Conservation (phyloP, 2,888 invertebrate species). For the Stenolophus ochropezus region DNA sequence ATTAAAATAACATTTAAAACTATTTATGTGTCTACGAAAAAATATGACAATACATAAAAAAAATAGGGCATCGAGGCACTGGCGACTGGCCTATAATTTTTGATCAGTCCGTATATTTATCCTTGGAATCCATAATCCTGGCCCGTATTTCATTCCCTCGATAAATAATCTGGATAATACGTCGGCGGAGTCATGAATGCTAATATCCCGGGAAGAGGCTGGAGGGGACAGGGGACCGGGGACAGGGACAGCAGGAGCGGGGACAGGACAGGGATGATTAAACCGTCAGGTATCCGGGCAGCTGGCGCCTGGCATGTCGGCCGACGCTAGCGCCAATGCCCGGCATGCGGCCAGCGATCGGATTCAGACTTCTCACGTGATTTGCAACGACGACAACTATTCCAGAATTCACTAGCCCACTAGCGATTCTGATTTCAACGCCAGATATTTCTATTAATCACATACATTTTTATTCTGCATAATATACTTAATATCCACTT, state of each 20-base stretch:
- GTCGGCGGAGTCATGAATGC: slow-evolving; percentile 17
- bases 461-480: neutral
- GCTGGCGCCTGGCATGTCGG: slow-evolving; percentile 11
- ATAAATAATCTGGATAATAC: slow-evolving; percentile 26
- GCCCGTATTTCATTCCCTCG: slow-evolving; percentile 2
- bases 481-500: too few relatives aligned
- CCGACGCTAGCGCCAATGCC: slow-evolving; percentile 26
- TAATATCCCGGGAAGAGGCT: neutral
- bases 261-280: neutral
- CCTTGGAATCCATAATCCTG: neutral
- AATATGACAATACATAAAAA: too few relatives aligned
- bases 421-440: neutral
- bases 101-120: neutral
- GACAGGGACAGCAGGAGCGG: neutral
- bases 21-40: too few relatives aligned
- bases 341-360: slow-evolving; percentile 9
- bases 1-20: too few relatives aligned
- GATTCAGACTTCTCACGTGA: neutral
- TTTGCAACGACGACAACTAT: neutral
- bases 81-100: neutral
- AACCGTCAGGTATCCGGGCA: slow-evolving; percentile 31
- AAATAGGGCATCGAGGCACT: too few relatives aligned
- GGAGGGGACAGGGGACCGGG: neutral
- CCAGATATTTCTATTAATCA: neutral
- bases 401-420: neutral